Percentiles rank a stretch among this genome's conserved stretches.
phyloP scores from a whole-genome alignment of 30 jellyfish, hydroid and myxozoan species.

The Mastigias papua region DNA sequence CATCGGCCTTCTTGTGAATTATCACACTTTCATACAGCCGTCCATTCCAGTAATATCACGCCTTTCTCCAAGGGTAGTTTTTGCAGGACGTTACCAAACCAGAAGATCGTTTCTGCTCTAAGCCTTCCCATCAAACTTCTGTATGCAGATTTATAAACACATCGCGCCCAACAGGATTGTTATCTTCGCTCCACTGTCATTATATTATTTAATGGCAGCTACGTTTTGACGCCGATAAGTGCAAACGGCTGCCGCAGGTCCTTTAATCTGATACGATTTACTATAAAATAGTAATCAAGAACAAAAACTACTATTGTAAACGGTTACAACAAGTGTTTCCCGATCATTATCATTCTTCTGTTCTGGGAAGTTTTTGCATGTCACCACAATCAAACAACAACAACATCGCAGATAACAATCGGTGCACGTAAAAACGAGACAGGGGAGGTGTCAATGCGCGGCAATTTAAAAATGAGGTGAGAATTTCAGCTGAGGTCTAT shows the following conservation, averaged over 20 bases:
- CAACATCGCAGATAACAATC: not conserved
- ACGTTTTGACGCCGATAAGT: not conserved
- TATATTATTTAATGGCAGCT: not conserved
- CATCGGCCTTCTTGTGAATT: too few species aligned
- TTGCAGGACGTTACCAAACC: too few species aligned
- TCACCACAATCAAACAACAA: conserved; percentile 1
- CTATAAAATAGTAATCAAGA: not conserved
- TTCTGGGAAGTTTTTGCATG: not conserved
- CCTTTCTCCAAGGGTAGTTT: too few species aligned
- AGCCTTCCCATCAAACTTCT: not conserved
- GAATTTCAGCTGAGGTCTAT: too few species aligned
- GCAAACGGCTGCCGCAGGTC: not conserved
- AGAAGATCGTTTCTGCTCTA: not conserved
- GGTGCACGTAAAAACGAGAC: not conserved
- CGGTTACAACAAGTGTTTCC: not conserved
- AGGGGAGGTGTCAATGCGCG: not conserved
- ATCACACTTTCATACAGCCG: too few species aligned
- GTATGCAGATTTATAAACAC: not conserved
- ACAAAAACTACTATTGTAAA: not conserved
- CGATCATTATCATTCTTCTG: not conserved
- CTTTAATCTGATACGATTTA: not conserved
- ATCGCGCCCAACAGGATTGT: not conserved
- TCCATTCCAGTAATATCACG: too few species aligned
- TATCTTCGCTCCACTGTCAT: not conserved
- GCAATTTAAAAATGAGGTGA: not conserved